Base-by-base conservation (phyloP, 2,113 vertebrate species). In the Chaenogobius annularis region DNA sequence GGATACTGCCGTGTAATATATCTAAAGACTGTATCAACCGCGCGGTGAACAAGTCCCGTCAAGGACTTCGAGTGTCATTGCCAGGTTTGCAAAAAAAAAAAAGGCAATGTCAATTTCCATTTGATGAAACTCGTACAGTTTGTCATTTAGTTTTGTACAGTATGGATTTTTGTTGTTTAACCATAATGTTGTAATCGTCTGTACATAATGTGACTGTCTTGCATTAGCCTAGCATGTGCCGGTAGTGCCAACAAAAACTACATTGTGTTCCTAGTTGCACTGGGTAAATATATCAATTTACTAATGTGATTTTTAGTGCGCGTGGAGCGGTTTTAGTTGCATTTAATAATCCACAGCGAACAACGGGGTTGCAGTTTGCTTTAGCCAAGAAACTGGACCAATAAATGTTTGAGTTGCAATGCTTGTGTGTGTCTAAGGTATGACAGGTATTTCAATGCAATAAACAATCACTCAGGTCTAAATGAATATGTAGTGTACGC, bases 31-130 rank as follows among this genome's bases (percentile, higher is more conserved):
- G 58, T 14, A 10, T 61, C 14, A 40, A 88, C 87, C 86, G 89
- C 86, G 46, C 69, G 10, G 1, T 58, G 14, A 73, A 80, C 72
- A 56, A 90, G 83, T 87, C 86, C 67, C 70, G 81, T 93, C 92
- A 94, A 94, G 92, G 93, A 87, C 93, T 92, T 92, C 85, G 8
- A 10, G 63, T 86, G 89, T 88, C 89, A 85, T 87, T 83, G 85
- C 0, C 48, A 10, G 23, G 31, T 69, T 52, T 22, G 0, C 40
- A 3, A 8, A 0, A 44, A 46, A 13, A 48, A 0, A 44, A 46
- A 10, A 44, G 0, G 4, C 14, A 5, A 50, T n/a, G 17, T 4
- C 68, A 35, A 61, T 54, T 56, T 56, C 12, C 10, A 0, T 43
- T 0, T 26, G 0, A 15, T 8, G 0, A 35, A 3, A 58, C 15